These are phyloP conservation scores for Micropoecilia bifurca DNA, from an alignment of 2,797 vertebrate species.

Conservation along the genomic window DNA sequence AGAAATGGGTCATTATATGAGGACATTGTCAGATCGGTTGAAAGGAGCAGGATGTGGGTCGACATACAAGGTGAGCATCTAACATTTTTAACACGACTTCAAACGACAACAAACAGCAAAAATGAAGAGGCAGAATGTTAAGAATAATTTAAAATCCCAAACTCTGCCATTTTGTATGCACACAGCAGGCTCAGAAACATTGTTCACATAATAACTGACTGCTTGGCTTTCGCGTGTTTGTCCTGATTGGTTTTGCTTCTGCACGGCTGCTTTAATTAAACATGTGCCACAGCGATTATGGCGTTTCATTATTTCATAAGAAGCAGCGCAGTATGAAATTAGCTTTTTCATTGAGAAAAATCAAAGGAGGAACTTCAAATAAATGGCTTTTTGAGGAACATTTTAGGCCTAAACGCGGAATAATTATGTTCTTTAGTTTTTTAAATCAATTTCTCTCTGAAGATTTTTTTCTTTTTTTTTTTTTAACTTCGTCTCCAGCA, in stretches of 20 bases:
- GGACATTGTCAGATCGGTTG: neutral
- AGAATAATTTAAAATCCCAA: neutral
- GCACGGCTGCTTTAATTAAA: slow-evolving; percentile 44
- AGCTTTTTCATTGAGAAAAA: slow-evolving; percentile 6
- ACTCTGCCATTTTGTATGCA: neutral
- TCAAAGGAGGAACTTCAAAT: slow-evolving; percentile 2
- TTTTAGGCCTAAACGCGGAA: neutral
- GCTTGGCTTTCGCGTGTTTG: slow-evolving; percentile 25
- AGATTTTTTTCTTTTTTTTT: neutral
- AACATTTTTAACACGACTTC: neutral
- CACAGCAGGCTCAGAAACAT: neutral
- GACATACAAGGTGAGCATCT: neutral
- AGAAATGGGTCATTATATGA: neutral
- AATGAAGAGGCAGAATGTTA: neutral
- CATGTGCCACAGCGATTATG: slow-evolving; percentile 32
- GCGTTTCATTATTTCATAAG: slow-evolving; percentile 35
- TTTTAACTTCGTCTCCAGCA: neutral
- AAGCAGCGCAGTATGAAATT: slow-evolving; percentile 46
- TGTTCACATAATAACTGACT: slow-evolving; percentile 9
- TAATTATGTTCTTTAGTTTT: neutral
- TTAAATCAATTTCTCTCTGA: neutral
- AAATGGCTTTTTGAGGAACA: slow-evolving; percentile 9
- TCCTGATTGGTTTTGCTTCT: slow-evolving; percentile 29
- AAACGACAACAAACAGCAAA: neutral
- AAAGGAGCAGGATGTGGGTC: neutral